phyloP scores from a whole-genome alignment of 2,797 vertebrate genomes.

The Lophius americanus region DNA sequence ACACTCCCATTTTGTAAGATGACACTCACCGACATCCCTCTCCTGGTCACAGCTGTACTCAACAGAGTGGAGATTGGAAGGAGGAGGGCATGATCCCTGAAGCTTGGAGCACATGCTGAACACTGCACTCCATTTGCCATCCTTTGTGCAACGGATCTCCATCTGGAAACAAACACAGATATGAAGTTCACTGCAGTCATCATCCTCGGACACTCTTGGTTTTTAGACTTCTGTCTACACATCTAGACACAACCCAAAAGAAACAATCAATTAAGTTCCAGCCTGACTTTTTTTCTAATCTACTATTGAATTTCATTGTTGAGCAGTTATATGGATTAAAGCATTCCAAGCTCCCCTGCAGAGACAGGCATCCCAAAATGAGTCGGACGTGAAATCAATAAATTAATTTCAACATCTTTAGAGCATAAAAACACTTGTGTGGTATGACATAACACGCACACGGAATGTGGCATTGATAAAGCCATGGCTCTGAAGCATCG shows the following conservation, averaged over 20 bases:
- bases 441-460: neutral
- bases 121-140: constrained; percentile 89
- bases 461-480: constrained; percentile 12
- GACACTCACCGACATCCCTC: constrained; percentile 86
- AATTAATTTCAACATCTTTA: neutral
- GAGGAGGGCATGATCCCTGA: constrained; percentile 84
- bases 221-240: neutral
- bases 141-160: constrained; percentile 89
- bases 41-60: constrained; percentile 92
- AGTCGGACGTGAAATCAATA: neutral
- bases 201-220: neutral
- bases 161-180: constrained; percentile 69
- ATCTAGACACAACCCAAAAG: no score
- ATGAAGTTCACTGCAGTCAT: neutral
- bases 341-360: neutral
- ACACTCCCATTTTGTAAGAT: neutral
- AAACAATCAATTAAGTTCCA: no score
- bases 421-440: neutral
- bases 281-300: no score
- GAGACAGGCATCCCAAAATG: neutral
- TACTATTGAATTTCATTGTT: no score
- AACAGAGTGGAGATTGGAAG: constrained; percentile 83
- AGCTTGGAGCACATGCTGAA: constrained; percentile 89
- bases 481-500: neutral
- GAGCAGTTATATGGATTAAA: constrained; percentile 8